Evolutionary conservation across 2,113 vertebrate genomes (phyloP).

Genomic region (Anseranas semipalmata): DNA sequence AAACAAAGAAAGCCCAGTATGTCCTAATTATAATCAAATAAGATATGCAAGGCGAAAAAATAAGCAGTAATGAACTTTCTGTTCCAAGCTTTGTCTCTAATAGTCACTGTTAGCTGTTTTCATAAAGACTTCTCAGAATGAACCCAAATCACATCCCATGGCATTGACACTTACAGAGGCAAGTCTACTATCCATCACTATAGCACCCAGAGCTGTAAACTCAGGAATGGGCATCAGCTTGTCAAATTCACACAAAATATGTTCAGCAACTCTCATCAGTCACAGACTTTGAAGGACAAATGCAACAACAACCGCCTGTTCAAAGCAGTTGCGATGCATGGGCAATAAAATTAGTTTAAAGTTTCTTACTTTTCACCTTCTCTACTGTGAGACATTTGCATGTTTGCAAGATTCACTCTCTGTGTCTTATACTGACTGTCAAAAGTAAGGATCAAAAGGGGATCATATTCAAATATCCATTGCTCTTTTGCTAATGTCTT

Average conservation of each 20-base stretch:
- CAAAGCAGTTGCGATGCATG: not conserved
- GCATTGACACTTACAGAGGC: not conserved
- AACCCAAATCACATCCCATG: not conserved
- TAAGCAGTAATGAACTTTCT: not conserved
- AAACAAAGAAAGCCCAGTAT: no score
- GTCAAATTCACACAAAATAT: conserved; percentile 48
- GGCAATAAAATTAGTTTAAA: not conserved
- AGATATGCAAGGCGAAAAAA: not conserved
- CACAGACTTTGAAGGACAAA: conserved; percentile 30
- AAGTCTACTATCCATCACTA: conserved; percentile 37
- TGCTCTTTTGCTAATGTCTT: not conserved
- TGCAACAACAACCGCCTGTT: not conserved
- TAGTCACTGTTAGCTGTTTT: not conserved
- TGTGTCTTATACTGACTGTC: not conserved
- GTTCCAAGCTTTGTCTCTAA: not conserved
- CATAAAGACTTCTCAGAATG: not conserved
- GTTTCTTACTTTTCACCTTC: not conserved
- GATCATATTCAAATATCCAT: not conserved
- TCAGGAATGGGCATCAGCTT: conserved; percentile 15
- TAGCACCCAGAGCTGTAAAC: not conserved
- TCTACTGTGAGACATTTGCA: not conserved
- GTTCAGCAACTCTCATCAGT: not conserved
- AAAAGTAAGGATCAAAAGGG: not conserved
- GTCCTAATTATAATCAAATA: not conserved
- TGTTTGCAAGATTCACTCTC: not conserved